phyloP scores from a whole-genome alignment of 1,140 invertebrate genomes.

The Centruroides sculpturatus region DNA sequence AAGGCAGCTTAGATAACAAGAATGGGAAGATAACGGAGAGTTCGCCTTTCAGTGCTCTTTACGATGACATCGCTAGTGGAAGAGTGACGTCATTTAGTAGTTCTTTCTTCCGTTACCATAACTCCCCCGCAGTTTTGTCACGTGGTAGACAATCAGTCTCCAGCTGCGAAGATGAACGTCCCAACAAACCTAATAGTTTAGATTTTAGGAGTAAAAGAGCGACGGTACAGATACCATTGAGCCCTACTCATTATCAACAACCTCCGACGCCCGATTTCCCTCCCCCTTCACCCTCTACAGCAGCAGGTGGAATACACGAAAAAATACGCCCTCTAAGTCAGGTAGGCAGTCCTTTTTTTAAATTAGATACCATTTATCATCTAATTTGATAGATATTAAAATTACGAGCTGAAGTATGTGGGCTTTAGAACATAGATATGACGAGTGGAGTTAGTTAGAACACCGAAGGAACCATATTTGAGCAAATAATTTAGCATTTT shows the following conservation, averaged over 20 bases:
- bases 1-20: no score
- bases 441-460: no score
- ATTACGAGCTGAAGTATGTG: no score
- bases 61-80: conserved; percentile 13
- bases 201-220: conserved; percentile 15
- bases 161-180: not conserved
- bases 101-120: no score
- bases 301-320: conserved; percentile 75
- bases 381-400: no score
- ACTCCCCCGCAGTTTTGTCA: no score
- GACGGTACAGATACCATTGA: conserved; percentile 38
- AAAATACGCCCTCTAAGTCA: conserved; percentile 76
- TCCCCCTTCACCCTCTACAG: conserved; percentile 77
- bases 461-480: no score
- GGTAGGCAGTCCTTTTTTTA: conserved; percentile 37
- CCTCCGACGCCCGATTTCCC: conserved; percentile 88
- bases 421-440: no score
- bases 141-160: no score
- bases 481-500: no score
- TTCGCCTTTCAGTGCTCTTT: conserved; percentile 11
- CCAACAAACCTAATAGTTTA: conserved; percentile 12
- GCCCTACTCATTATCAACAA: conserved; percentile 76
- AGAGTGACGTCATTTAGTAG: not conserved
- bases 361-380: no score
- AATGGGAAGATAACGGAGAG: conserved; percentile 2